phyloP scores from a whole-genome alignment of 2,888 invertebrate genomes.

The Heliconius aoede region DNA sequence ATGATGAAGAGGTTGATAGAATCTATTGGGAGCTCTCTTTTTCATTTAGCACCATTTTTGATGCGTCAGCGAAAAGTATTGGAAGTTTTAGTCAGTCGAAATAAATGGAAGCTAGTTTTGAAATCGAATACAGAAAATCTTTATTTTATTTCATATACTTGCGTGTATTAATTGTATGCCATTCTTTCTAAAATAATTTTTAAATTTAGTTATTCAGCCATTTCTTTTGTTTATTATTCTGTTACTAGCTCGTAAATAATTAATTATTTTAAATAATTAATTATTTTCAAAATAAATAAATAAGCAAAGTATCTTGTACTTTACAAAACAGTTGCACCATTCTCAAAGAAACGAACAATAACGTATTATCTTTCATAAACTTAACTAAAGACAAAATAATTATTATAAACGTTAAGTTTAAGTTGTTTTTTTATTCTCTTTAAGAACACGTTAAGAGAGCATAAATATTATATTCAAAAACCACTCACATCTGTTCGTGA shows the following conservation, averaged over 20 bases:
- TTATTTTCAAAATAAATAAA: too few relatives aligned
- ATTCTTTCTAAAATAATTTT: not conserved
- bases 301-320: not conserved
- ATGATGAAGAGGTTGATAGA: too few relatives aligned
- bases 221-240: not conserved
- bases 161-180: not conserved
- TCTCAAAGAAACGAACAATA: not conserved
- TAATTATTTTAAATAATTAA: not conserved
- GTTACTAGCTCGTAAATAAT: not conserved
- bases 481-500: constrained; percentile 34
- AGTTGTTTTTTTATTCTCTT: constrained; percentile 17
- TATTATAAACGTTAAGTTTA: not conserved
- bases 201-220: not conserved
- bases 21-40: too few relatives aligned
- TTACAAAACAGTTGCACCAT: too few relatives aligned
- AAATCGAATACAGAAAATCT: constrained; percentile 3
- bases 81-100: constrained; percentile 14
- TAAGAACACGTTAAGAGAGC: constrained; percentile 18
- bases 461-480: constrained; percentile 29
- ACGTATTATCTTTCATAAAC: not conserved
- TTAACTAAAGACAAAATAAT: not conserved
- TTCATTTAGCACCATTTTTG: too few relatives aligned
- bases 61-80: constrained; percentile 9
- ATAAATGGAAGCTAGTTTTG: constrained; percentile 5
- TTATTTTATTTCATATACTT: constrained; percentile 13